These are phyloP conservation scores for Malurus melanocephalus DNA, from an alignment of 2,113 vertebrate genomes.

Conservation along the genomic window DNA sequence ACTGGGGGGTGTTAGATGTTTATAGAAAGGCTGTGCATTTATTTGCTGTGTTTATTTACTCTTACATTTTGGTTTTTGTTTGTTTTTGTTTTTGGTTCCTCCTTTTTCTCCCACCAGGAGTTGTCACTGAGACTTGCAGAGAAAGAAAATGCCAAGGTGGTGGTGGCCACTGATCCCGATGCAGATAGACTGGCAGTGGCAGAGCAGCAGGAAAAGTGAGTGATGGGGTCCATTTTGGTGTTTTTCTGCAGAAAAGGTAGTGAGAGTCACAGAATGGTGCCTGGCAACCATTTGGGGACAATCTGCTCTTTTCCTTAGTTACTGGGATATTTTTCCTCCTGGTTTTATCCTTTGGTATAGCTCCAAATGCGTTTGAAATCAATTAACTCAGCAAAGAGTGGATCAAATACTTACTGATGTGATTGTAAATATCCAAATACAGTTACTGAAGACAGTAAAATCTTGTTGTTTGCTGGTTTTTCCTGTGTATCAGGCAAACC, in stretches of 20 bases:
- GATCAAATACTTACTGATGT: background rate
- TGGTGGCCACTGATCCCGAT: conserved; percentile 93
- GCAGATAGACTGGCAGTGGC: conserved; percentile 92
- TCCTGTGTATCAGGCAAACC: background rate
- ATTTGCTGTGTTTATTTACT: background rate
- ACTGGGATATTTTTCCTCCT: background rate
- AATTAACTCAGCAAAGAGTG: background rate
- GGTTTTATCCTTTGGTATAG: background rate
- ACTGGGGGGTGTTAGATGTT: background rate
- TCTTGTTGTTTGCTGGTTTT: background rate
- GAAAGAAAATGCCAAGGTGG: conserved; percentile 78
- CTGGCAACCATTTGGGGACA: no score
- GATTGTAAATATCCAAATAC: background rate
- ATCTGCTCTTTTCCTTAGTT: background rate
- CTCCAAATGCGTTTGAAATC: background rate
- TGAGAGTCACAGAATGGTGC: background rate
- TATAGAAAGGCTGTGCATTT: background rate
- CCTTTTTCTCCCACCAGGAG: conserved; percentile 65
- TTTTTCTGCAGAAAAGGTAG: background rate
- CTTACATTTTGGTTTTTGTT: background rate
- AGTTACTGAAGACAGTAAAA: background rate
- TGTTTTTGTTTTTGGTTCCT: accelerated
- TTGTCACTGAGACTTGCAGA: conserved; percentile 87
- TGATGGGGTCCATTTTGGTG: background rate
- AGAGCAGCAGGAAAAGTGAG: conserved; percentile 82